Evolutionary conservation across 1,140 invertebrate species (phyloP), one percentile per base, ranked within the genome.

Genomic region (Medauroidea extradentata): DNA sequence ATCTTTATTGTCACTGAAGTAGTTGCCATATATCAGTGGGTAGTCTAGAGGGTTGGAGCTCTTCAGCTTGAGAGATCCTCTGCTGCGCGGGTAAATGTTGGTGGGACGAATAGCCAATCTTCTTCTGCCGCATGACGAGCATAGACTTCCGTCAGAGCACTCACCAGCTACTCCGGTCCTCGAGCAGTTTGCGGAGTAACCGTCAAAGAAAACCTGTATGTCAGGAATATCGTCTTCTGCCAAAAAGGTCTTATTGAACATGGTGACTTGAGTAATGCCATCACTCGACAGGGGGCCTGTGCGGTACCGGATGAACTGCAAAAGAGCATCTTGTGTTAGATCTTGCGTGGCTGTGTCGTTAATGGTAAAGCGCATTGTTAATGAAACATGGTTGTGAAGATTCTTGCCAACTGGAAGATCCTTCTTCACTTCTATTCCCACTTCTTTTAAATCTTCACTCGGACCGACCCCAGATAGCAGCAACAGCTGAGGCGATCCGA

Each of bases 1-100:
- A 65, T 90, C 88, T 25, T 80, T 78, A n/a, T 78, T 75, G 57
- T 84, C 78, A 1, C 75, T 73, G 56, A 91, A 85, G 66, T 89
- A 91, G 59, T 89, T 87, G 0, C 89, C 85, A 67, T 91, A 82
- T 29, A 94, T 79, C 29, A 83, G 78, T 0, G 91, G 90, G 65
- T 83, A 79, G 9, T 86, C 79, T 21, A 83, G 81, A 0, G 93
- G 92, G 76, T 96, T 83, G 9, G 77, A 84, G 5, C 83, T 83
- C 58, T 72, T 76, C 43, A 57, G 56, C n/a, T 29, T 49, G 24
- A 57, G 48, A 4, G 9, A 34, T 7, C 56, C 56, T 13, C 25
- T 25, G 34, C 39, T 43, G 38, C 5, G 62, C 56, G 18, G 71
- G 65, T 21, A 69, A 66, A 57, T 44, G 56, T 57, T 57, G 9